Evolutionary conservation across 2,113 vertebrate genomes (phyloP).

Genomic region (Accipiter virgatus): DNA sequence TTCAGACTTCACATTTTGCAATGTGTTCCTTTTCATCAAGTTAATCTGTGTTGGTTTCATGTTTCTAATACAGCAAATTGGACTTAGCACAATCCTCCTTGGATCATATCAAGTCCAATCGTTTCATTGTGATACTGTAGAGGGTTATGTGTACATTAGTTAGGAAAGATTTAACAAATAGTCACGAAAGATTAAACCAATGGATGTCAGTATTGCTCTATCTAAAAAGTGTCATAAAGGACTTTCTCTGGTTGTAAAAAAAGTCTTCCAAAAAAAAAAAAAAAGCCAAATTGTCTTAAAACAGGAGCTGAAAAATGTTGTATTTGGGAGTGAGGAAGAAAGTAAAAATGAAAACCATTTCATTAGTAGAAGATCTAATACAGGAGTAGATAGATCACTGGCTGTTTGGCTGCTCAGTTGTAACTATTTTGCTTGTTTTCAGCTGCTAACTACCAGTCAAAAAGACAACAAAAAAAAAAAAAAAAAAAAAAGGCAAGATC

Average conservation of each 20-base stretch:
- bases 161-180: constrained; percentile 1
- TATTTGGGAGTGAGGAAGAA: background rate
- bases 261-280: background rate
- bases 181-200: constrained; percentile 69
- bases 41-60: constrained; percentile 36
- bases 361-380: background rate
- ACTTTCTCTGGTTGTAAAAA: constrained; percentile 63
- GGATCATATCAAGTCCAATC: constrained; percentile 23
- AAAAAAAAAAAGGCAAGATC: background rate
- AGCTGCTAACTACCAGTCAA: background rate
- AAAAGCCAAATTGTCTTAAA: background rate
- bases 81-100: constrained; percentile 53
- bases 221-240: background rate
- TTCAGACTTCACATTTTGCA: background rate
- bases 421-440: background rate
- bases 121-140: background rate
- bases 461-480: background rate
- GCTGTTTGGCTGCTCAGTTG: background rate
- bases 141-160: background rate
- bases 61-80: constrained; percentile 54
- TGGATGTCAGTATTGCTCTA: constrained; percentile 80
- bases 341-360: background rate
- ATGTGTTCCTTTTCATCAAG: constrained; percentile 14
- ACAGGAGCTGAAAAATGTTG: background rate
- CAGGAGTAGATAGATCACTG: background rate